Evolutionary conservation across 2,888 invertebrate genomes (phyloP), one percentile per base, ranked within the genome.

Genomic region (Eupithecia subfuscata): DNA sequence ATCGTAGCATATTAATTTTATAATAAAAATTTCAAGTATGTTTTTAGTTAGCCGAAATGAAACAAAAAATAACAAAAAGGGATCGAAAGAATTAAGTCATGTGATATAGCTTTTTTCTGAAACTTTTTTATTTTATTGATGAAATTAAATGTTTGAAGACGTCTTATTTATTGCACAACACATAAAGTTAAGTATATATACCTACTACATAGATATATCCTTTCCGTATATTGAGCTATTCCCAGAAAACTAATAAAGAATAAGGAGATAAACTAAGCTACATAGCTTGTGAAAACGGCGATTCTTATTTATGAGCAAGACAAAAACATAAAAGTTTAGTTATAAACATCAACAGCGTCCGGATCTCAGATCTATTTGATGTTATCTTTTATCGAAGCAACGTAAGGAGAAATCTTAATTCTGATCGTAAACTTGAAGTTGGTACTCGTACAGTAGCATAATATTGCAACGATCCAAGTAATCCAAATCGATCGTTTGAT

Each of bases 401-500:
- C 73, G 75, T 73, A 73, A 68, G 69, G 67, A 75, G 75, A 79
- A 78, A 76, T 73, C 73, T 76, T 75, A 73, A 77, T 73, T 75
- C 74, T 37, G 56, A 70, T 75, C 78, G 79, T 78, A 71, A 78
- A 79, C n/a, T 34, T 64, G 40, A 68, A 70, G 14, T 69, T 12
- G 63, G 63, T 70, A 74, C 56, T 16, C 30, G 9, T 34, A 14
- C 8, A 34, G 60, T 25, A 22, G 34, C 34, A 34, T 64, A 34
- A 64, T 30, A 63, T 63, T 7, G 16, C 30, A 16, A 30, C 30
- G 25, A 63, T 63, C 12, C 12, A 25, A 60, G 25, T 22, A 60
- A 25, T 25, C 18, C 48, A 43, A 14, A 14, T 43, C 14, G 43
- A 43, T 12, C 43, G 43, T 12, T 48, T 48, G 18, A 48, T 48